Conservation (phyloP, 2,888 invertebrate species). For the Apamea sordens region DNA sequence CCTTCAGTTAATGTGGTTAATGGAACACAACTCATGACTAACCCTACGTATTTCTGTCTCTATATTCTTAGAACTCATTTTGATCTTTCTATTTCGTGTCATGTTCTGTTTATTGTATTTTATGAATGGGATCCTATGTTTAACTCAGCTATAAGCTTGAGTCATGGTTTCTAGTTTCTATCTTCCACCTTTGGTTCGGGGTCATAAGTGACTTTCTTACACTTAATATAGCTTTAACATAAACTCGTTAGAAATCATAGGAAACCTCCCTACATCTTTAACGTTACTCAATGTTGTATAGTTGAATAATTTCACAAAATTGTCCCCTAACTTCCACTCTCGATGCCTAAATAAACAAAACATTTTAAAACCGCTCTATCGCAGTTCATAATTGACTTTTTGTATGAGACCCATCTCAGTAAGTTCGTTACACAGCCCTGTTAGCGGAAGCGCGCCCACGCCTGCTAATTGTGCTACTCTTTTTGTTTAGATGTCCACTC, state of each 20-base stretch:
- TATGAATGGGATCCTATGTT: conserved; percentile 41
- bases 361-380: conserved; percentile 52
- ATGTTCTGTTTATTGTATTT: conserved; percentile 44
- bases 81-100: conserved; percentile 41
- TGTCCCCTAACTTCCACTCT: conserved; percentile 3
- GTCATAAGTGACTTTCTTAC: conserved; percentile 46
- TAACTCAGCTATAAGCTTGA: conserved; percentile 36
- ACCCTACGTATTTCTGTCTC: conserved; percentile 53
- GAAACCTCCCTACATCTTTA: not conserved
- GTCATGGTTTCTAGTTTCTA: conserved; percentile 45
- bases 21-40: conserved; percentile 62
- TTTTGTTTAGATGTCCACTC: conserved; percentile 86
- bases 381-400: conserved; percentile 67
- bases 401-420: conserved; percentile 64
- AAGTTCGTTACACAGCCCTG: conserved; percentile 76
- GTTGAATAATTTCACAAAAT: not conserved
- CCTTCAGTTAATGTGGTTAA: conserved; percentile 76
- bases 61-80: conserved; percentile 52
- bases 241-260: conserved; percentile 37
- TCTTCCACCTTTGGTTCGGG: conserved; percentile 39
- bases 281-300: not conserved
- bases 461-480: conserved; percentile 86
- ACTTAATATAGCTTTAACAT: conserved; percentile 17
- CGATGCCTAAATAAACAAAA: conserved; percentile 23
- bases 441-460: conserved; percentile 85